A percentile compares a stretch with the other conserved stretches of the same genome.
These are phyloP conservation scores for Cerastis leucographa DNA, from an alignment of 2,888 invertebrate genomes.

Conservation along the genomic window DNA sequence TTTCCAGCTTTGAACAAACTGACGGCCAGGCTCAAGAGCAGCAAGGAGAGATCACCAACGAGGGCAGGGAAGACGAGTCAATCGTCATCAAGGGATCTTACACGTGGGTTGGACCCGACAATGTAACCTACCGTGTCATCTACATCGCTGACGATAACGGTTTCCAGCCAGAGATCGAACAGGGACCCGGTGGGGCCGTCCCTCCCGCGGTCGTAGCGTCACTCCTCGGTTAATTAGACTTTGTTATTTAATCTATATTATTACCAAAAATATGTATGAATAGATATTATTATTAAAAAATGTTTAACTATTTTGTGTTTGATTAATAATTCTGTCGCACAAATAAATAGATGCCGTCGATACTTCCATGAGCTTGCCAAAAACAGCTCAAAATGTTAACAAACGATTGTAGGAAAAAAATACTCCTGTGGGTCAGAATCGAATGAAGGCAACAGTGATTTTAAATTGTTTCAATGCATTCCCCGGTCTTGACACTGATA, in stretches of 20 bases:
- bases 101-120: constrained; percentile 83
- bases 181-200: constrained; percentile 68
- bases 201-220: constrained; percentile 64
- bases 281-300: constrained; percentile 32
- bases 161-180: constrained; percentile 79
- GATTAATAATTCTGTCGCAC: not conserved
- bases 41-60: constrained; percentile 79
- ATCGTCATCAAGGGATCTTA: constrained; percentile 81
- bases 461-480: not conserved
- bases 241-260: constrained; percentile 36
- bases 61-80: constrained; percentile 68
- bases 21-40: constrained; percentile 85
- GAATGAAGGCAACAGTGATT: not conserved
- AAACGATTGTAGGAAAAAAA: not conserved
- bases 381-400: not conserved
- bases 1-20: constrained; percentile 81
- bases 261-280: constrained; percentile 55
- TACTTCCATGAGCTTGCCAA: not conserved
- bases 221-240: constrained; percentile 59
- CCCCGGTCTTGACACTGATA: not conserved
- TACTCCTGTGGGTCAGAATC: not conserved
- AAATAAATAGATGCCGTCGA: not conserved
- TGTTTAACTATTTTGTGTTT: constrained; percentile 12
- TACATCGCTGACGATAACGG: constrained; percentile 89
- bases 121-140: constrained; percentile 82